Evolutionary conservation across 2,888 invertebrate genomes (phyloP).

Genomic region (Aporophyla lueneburgensis): DNA sequence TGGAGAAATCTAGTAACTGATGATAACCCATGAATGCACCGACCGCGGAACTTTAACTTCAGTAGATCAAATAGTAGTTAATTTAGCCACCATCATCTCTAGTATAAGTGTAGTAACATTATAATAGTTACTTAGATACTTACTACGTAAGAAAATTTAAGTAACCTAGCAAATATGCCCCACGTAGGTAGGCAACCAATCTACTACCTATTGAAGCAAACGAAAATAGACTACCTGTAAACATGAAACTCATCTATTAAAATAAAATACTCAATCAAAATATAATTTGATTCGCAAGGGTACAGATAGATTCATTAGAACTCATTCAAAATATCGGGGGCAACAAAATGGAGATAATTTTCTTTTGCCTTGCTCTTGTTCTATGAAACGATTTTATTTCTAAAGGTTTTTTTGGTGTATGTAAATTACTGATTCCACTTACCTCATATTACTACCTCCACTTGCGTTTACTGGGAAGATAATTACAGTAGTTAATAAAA

Average conservation of each 20-base stretch:
- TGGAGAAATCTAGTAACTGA: too few species aligned
- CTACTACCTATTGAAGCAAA: neutral
- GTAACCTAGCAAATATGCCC: neutral
- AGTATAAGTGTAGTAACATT: too few species aligned
- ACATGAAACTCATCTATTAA: constrained; percentile 7
- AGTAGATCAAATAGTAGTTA: too few species aligned
- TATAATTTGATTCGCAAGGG: constrained; percentile 58
- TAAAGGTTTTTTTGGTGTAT: constrained; percentile 9
- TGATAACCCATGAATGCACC: too few species aligned
- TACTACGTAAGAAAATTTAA: neutral
- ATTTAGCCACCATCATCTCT: too few species aligned
- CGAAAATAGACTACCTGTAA: neutral
- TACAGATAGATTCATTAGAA: constrained; percentile 69
- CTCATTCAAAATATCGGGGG: constrained; percentile 67
- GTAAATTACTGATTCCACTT: neutral
- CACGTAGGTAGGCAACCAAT: neutral
- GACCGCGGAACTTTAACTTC: too few species aligned
- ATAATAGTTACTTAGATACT: too few species aligned
- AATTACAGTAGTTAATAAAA: neutral
- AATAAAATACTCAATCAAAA: constrained; percentile 63
- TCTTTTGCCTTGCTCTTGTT: constrained; percentile 21
- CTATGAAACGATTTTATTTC: constrained; percentile 16
- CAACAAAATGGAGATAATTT: constrained; percentile 51
- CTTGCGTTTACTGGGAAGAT: neutral
- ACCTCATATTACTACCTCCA: too few species aligned